These are phyloP conservation scores for Agraylea sexmaculata DNA, from an alignment of 1,140 invertebrate species.

Conservation along the genomic window DNA sequence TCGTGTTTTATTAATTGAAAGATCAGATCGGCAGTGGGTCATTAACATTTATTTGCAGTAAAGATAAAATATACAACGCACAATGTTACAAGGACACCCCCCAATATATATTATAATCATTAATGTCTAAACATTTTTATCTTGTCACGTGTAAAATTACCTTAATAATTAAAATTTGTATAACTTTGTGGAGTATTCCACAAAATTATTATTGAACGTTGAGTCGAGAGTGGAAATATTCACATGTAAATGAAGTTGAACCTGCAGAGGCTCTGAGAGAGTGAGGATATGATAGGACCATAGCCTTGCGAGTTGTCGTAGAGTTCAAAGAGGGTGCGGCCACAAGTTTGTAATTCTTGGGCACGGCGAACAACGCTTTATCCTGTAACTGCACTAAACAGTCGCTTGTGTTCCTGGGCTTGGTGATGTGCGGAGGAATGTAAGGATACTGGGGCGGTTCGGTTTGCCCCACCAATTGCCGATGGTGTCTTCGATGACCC, in stretches of 20 bases:
- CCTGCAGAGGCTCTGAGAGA: slow-evolving; percentile 94
- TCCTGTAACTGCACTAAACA: slow-evolving; percentile 96
- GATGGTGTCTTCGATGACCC: slow-evolving; percentile 96
- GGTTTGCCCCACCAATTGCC: slow-evolving; percentile 99
- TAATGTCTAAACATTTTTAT: too few species aligned
- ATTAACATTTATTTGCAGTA: too few species aligned
- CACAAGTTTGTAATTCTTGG: slow-evolving; percentile 99
- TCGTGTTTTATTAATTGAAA: too few species aligned
- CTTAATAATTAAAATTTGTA: too few species aligned
- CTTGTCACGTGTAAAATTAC: too few species aligned
- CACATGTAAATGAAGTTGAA: slow-evolving; percentile 69
- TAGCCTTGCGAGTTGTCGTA: slow-evolving; percentile 99
- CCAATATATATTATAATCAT: too few species aligned
- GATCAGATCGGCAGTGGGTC: too few species aligned
- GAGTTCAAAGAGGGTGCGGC: slow-evolving; percentile 97
- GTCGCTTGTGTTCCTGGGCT: slow-evolving; percentile 97
- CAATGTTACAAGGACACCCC: too few species aligned
- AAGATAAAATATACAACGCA: too few species aligned
- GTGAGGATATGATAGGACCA: slow-evolving; percentile 95
- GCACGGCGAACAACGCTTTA: slow-evolving; percentile 97
- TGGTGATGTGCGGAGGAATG: slow-evolving; percentile 96
- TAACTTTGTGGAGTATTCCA: too few species aligned
- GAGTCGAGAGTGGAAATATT: too few species aligned
- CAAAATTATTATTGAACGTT: too few species aligned
- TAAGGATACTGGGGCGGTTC: slow-evolving; percentile 99